Evolutionary conservation across 2,797 vertebrate species (phyloP).

Genomic region (Discoglossus pictus): DNA sequence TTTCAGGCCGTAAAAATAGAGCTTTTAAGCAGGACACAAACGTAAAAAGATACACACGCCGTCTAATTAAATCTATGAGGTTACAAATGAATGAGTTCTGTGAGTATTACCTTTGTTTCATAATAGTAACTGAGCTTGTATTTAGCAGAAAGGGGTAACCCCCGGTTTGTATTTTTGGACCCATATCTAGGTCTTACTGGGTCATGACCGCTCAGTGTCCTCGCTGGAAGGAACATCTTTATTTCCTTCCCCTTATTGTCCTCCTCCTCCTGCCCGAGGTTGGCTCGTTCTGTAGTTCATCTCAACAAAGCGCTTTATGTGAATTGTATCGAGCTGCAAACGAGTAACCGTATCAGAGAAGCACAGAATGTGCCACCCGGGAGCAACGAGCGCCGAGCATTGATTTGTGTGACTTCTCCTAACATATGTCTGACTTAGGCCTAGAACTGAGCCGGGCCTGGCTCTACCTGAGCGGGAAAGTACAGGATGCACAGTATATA

Average conservation of each 20-base stretch:
- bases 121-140: no score
- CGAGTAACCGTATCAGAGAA: slow-evolving; percentile 56
- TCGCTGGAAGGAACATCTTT: neutral
- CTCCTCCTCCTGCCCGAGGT: slow-evolving; percentile 4
- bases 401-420: slow-evolving; percentile 68
- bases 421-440: slow-evolving; percentile 40
- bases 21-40: no score
- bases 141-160: no score
- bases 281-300: slow-evolving; percentile 14
- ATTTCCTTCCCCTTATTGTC: slow-evolving; percentile 9
- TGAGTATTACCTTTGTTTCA: no score
- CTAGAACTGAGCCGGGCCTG: neutral
- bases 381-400: slow-evolving; percentile 38
- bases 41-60: no score
- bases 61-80: no score
- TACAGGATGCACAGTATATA: no score
- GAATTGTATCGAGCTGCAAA: slow-evolving; percentile 36
- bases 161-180: neutral
- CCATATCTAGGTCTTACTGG: neutral
- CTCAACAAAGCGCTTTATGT: slow-evolving; percentile 34
- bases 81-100: no score
- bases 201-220: neutral
- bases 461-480: slow-evolving; percentile 14
- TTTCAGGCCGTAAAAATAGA: no score
- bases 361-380: slow-evolving; percentile 38